Conservation (phyloP, 2,113 vertebrate genomes). For the Peromyscus maniculatus region DNA sequence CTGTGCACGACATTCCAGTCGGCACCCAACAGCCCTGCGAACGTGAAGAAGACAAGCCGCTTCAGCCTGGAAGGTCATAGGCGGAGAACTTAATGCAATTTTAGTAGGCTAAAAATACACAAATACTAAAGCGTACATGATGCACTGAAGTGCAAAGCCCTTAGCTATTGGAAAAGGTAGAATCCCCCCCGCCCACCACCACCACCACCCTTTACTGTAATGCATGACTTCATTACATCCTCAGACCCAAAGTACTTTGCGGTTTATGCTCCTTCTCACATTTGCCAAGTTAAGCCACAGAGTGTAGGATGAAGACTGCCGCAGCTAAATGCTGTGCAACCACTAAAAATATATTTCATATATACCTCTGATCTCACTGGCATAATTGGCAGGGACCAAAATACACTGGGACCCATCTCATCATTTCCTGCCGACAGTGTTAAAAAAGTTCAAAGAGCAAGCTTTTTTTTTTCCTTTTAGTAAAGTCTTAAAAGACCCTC, state of each 20-base stretch:
- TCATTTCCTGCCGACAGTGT: slow-evolving; percentile 59
- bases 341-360: slow-evolving; percentile 73
- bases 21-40: not conserved
- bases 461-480: not conserved
- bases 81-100: slow-evolving; percentile 1
- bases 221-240: slow-evolving; percentile 75
- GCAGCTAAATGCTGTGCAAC: slow-evolving; percentile 67
- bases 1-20: not conserved
- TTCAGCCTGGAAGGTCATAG: not conserved
- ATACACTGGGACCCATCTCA: slow-evolving; percentile 61
- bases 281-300: slow-evolving; percentile 76
- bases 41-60: not conserved
- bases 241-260: slow-evolving; percentile 71
- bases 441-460: slow-evolving; percentile 60
- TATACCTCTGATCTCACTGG: slow-evolving; percentile 78
- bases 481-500: slow-evolving; percentile 32
- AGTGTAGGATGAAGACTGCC: slow-evolving; percentile 63
- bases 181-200: not conserved
- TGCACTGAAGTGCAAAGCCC: not conserved
- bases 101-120: slow-evolving; percentile 31
- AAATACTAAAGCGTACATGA: slow-evolving; percentile 21
- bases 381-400: slow-evolving; percentile 66
- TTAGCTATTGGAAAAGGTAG: slow-evolving; percentile 21
- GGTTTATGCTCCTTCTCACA: slow-evolving; percentile 54
- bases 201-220: slow-evolving; percentile 59